Conservation (phyloP, 1,140 invertebrate species). For the Procambarus virginalis region DNA sequence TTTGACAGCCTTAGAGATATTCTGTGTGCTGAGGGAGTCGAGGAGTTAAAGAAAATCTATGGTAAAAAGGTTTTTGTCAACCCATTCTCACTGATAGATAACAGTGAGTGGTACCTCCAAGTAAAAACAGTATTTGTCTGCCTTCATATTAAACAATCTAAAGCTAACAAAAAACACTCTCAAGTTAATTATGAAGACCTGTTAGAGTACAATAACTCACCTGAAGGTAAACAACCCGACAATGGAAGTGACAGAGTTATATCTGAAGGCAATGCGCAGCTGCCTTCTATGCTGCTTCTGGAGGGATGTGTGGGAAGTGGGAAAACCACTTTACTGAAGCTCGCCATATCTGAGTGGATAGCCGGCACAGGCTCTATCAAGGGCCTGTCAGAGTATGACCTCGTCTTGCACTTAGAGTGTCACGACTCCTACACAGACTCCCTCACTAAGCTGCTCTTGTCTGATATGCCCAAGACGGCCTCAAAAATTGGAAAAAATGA, state of each 20-base stretch:
- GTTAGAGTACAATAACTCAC: constrained; percentile 14
- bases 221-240: background rate
- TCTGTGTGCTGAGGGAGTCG: constrained; percentile 11
- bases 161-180: background rate
- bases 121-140: constrained; percentile 12
- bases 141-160: constrained; percentile 10
- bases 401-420: constrained; percentile 36
- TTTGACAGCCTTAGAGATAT: constrained; percentile 23
- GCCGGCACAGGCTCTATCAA: background rate
- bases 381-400: constrained; percentile 32
- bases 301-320: constrained; percentile 33
- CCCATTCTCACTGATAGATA: constrained; percentile 32
- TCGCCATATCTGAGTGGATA: constrained; percentile 32
- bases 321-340: constrained; percentile 35
- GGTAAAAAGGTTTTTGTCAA: constrained; percentile 20
- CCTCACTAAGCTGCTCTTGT: constrained; percentile 14
- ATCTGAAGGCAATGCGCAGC: background rate
- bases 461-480: constrained; percentile 30
- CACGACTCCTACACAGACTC: constrained; percentile 29
- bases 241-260: background rate
- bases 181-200: constrained; percentile 20
- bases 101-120: constrained; percentile 19
- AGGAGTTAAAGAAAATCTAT: constrained; percentile 17
- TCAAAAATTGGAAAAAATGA: constrained; percentile 17
- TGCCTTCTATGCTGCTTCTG: constrained; percentile 4